A percentile compares a stretch with the other conserved stretches of the same genome.
Conservation (phyloP, 1,140 invertebrate species). For the Dendroctonus ponderosae region DNA sequence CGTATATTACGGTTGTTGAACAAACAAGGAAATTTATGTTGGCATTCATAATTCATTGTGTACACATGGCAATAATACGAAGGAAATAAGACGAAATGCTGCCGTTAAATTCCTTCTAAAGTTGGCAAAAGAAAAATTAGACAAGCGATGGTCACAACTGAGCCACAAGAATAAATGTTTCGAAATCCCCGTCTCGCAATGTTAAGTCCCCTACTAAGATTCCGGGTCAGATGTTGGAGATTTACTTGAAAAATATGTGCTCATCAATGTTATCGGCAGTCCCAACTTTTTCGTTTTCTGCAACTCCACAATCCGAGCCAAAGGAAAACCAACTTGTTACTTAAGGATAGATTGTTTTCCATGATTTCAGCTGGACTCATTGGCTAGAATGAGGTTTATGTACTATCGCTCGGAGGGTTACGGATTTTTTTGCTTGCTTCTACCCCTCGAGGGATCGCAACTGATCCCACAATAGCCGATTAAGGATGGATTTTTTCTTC, state of each 20-base stretch:
- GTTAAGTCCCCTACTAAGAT: conserved; percentile 24
- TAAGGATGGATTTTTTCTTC: too few species aligned
- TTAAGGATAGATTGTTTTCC: conserved; percentile 27
- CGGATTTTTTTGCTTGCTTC: conserved; percentile 7
- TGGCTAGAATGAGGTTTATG: conserved; percentile 29
- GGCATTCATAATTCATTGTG: neutral
- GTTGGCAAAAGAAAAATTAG: conserved; percentile 13
- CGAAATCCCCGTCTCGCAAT: conserved; percentile 16
- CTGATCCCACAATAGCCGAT: neutral
- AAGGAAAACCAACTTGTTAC: conserved; percentile 24
- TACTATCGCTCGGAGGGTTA: conserved; percentile 21
- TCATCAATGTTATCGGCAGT: conserved; percentile 35
- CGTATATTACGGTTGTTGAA: neutral
- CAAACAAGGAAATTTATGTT: neutral
- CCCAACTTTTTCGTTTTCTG: conserved; percentile 26
- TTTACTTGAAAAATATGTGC: conserved; percentile 34
- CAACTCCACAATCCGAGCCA: conserved; percentile 6
- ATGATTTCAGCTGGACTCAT: conserved; percentile 21
- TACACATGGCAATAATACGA: neutral
- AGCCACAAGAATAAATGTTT: conserved; percentile 31
- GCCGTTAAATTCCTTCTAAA: neutral
- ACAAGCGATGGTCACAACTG: conserved; percentile 26
- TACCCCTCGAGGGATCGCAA: conserved; percentile 11
- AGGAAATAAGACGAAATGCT: neutral
- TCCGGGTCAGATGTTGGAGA: conserved; percentile 32